Evolutionary conservation across 2,797 vertebrate genomes (phyloP).

Genomic region (Sparidentex hasta): DNA sequence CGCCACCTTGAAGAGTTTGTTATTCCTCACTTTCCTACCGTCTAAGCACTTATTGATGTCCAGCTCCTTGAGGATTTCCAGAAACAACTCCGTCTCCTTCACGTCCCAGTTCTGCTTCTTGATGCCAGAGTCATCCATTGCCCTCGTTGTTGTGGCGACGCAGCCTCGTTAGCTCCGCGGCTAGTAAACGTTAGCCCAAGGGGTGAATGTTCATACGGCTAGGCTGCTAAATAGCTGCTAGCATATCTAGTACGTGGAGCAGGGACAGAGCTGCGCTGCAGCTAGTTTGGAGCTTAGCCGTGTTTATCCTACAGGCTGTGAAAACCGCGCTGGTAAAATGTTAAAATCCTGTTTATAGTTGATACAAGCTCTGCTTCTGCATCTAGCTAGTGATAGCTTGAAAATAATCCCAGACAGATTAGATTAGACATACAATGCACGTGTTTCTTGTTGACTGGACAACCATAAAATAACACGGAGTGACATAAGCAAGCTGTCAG

Average conservation of each 20-base stretch:
- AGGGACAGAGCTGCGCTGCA: not conserved
- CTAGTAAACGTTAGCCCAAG: not conserved
- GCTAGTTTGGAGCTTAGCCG: not conserved
- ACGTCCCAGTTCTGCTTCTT: constrained; percentile 81
- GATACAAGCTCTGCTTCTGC: not conserved
- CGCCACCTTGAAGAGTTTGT: constrained; percentile 74
- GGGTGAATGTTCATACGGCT: constrained; percentile 7
- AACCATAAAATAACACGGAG: constrained; percentile 76
- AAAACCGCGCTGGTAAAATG: not conserved
- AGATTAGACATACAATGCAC: constrained; percentile 72
- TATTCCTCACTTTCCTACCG: constrained; percentile 76
- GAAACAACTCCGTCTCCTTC: constrained; percentile 70
- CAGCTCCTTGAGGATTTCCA: constrained; percentile 76
- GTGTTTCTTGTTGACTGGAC: constrained; percentile 67
- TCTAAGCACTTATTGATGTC: constrained; percentile 79
- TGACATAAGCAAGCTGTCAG: constrained; percentile 25
- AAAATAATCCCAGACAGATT: constrained; percentile 69
- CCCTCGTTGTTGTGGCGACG: not conserved
- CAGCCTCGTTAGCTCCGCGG: constrained; percentile 12
- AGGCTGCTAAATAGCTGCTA: constrained; percentile 47
- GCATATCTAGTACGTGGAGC: constrained; percentile 40
- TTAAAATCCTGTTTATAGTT: not conserved
- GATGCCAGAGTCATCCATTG: constrained; percentile 66
- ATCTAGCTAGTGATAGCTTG: constrained; percentile 24
- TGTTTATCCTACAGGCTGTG: not conserved